phyloP scores from a whole-genome alignment of 1,140 invertebrate genomes.

The Solen grandis region DNA sequence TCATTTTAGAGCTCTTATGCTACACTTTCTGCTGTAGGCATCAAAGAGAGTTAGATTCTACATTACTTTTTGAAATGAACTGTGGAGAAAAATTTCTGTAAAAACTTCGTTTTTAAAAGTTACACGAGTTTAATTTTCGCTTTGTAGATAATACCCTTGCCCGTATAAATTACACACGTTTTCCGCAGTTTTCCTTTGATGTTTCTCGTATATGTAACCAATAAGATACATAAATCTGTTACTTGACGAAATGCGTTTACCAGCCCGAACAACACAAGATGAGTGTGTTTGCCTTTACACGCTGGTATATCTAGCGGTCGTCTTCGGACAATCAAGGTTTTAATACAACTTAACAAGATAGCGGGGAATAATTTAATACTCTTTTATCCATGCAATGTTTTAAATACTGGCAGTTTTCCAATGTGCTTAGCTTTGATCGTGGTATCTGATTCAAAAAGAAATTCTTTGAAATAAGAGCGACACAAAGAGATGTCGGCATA shows the following conservation, averaged over 20 bases:
- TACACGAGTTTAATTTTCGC: conserved; percentile 2
- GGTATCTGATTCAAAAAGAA: conserved; percentile 9
- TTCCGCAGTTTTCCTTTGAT: conserved; percentile 64
- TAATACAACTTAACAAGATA: too few relatives aligned
- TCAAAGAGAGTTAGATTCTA: conserved; percentile 33
- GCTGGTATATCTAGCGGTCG: too few relatives aligned
- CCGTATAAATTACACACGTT: conserved; percentile 70
- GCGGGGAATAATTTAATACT: too few relatives aligned
- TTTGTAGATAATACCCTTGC: conserved; percentile 64
- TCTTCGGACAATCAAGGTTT: too few relatives aligned
- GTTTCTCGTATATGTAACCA: conserved; percentile 43
- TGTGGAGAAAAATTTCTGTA: neutral
- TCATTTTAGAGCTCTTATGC: neutral
- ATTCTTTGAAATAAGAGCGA: conserved; percentile 33
- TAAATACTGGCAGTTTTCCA: conserved; percentile 37
- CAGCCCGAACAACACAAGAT: too few relatives aligned
- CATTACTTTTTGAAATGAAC: neutral
- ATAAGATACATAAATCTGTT: too few relatives aligned
- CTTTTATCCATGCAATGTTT: too few relatives aligned
- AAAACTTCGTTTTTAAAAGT: neutral
- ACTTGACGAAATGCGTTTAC: too few relatives aligned
- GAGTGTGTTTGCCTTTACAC: too few relatives aligned
- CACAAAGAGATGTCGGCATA: conserved; percentile 43
- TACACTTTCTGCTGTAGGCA: neutral
- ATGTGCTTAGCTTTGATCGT: conserved; percentile 33